A percentile compares a stretch with the other conserved stretches of the same genome.
phyloP scores from a whole-genome alignment of 2,113 vertebrate genomes.

The Pygoscelis antarcticus region DNA sequence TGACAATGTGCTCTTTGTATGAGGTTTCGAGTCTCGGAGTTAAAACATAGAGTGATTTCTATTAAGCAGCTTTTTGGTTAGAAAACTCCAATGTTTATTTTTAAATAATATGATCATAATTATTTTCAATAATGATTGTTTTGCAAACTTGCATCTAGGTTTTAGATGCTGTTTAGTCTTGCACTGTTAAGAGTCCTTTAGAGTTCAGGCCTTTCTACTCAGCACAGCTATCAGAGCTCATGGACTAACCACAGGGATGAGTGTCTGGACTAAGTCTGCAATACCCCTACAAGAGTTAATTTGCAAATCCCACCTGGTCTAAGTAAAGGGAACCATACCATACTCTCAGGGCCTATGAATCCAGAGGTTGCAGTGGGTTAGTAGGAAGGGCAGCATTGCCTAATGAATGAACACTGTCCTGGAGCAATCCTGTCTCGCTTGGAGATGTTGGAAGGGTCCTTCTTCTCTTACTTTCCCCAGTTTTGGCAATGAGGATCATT shows the following conservation, averaged over 20 bases:
- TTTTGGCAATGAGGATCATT: not conserved
- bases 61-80: constrained; percentile 3
- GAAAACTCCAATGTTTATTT: not conserved
- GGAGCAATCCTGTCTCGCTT: not conserved
- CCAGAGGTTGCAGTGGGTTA: not conserved
- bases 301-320: not conserved
- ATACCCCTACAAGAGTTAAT: not conserved
- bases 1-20: constrained; percentile 54
- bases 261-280: not conserved
- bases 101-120: not conserved
- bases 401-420: rapidly evolving
- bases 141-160: not conserved
- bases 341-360: not conserved
- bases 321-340: not conserved
- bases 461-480: not conserved
- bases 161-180: not conserved
- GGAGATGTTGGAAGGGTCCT: not conserved
- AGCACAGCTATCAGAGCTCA: not conserved
- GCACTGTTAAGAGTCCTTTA: not conserved
- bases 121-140: not conserved
- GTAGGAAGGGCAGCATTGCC: no score
- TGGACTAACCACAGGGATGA: not conserved
- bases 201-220: not conserved
- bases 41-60: not conserved
- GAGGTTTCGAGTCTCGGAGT: constrained; percentile 22